Evolutionary conservation across 2,888 invertebrate genomes (phyloP).

Genomic region (Julus scanicus): DNA sequence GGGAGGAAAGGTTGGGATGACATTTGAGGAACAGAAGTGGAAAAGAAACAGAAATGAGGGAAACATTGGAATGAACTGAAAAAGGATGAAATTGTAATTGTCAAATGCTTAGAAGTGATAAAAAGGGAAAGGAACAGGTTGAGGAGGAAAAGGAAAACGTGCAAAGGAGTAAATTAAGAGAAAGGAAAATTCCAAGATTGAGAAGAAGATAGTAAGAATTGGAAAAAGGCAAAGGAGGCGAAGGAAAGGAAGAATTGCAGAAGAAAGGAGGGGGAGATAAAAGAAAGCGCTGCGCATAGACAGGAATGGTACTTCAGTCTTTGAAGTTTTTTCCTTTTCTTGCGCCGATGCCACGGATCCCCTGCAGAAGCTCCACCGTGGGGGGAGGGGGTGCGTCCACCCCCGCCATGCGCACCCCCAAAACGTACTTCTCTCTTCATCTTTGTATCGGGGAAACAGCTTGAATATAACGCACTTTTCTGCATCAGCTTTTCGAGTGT

Average conservation of each 20-base stretch:
- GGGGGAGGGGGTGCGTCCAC: neutral
- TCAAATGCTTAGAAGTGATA: neutral
- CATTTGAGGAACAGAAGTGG: too few species aligned
- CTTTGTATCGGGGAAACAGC: conserved; percentile 43
- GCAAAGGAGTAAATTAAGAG: neutral
- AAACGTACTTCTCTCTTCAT: conserved; percentile 40
- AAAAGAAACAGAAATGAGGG: too few species aligned
- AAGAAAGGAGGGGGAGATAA: neutral
- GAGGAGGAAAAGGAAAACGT: neutral
- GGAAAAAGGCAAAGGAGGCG: neutral
- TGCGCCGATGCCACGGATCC: neutral
- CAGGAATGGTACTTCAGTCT: neutral
- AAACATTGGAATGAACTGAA: too few species aligned
- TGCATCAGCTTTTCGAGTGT: conserved; percentile 45
- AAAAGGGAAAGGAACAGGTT: neutral
- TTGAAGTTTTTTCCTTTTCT: neutral
- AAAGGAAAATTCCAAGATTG: neutral
- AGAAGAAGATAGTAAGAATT: neutral
- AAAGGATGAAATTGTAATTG: neutral
- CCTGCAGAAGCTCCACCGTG: neutral
- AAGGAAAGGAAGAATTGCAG: neutral
- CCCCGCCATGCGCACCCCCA: neutral
- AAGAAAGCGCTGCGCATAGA: neutral
- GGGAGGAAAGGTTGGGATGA: too few species aligned
- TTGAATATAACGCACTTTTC: conserved; percentile 45